Conservation (phyloP, 2,888 invertebrate species). For the Ophion slaviceki region DNA sequence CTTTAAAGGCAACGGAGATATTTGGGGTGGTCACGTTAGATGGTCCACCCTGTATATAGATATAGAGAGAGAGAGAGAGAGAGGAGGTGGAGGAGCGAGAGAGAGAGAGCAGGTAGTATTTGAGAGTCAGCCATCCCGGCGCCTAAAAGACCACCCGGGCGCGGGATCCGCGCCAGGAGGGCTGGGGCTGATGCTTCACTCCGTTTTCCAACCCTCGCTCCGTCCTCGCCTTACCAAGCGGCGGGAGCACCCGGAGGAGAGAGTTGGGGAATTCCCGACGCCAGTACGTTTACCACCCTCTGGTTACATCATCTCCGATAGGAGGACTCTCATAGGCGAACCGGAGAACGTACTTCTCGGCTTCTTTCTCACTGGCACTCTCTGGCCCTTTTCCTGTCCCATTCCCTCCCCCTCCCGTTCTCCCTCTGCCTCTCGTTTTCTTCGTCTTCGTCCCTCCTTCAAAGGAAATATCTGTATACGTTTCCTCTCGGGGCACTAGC, state of each 20-base stretch:
- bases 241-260: conserved; percentile 18
- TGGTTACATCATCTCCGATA: conserved; percentile 61
- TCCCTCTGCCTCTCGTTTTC: neutral
- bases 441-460: neutral
- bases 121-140: conserved; percentile 71
- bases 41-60: conserved; percentile 10
- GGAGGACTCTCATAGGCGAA: conserved; percentile 47
- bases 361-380: conserved; percentile 45
- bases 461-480: conserved; percentile 28
- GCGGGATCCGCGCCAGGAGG: conserved; percentile 65
- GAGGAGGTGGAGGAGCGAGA: conserved; percentile 4
- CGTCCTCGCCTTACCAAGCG: conserved; percentile 37
- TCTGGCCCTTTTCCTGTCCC: conserved; percentile 12
- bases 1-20: too few relatives aligned
- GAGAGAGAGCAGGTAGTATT: conserved; percentile 44
- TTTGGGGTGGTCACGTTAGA: too few relatives aligned
- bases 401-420: neutral
- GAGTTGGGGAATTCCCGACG: conserved; percentile 53
- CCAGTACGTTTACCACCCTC: conserved; percentile 52
- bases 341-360: conserved; percentile 41
- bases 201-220: conserved; percentile 67
- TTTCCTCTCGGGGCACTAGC: conserved; percentile 41
- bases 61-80: neutral
- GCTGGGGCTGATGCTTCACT: conserved; percentile 61
- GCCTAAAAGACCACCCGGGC: conserved; percentile 71